A percentile compares a stretch with the other conserved stretches of the same genome.
Conservation (phyloP, 2,113 vertebrate species). For the Toxotes chatareus region DNA sequence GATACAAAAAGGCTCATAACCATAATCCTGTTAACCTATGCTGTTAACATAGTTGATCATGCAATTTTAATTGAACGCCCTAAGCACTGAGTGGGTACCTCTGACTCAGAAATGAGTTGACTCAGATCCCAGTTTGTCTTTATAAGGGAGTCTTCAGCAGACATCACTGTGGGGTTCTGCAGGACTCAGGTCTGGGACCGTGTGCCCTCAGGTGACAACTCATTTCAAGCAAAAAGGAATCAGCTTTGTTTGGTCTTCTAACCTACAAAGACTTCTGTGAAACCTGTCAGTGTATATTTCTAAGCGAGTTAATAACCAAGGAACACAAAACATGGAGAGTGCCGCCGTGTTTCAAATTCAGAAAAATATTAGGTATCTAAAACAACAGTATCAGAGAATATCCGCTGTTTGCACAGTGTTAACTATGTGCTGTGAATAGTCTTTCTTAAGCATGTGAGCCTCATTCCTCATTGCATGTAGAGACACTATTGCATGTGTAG, state of each 20-base stretch:
- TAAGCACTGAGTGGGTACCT: neutral
- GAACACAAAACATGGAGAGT: neutral
- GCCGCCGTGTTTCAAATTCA: neutral
- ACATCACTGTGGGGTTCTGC: no score
- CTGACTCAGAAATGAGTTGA: conserved; percentile 8
- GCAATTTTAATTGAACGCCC: conserved; percentile 45
- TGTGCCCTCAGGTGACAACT: neutral
- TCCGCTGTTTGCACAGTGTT: neutral
- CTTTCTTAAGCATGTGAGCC: conserved; percentile 30
- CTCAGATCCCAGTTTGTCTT: neutral
- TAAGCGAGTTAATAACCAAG: neutral
- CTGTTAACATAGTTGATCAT: conserved; percentile 20
- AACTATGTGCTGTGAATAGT: neutral
- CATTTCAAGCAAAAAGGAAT: neutral
- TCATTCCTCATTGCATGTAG: conserved; percentile 27
- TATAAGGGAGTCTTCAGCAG: conserved; percentile 22
- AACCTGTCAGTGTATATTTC: neutral
- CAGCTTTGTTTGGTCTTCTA: neutral
- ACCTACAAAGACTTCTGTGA: neutral
- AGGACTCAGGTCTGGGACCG: neutral
- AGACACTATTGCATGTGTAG: conserved; percentile 54
- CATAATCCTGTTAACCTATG: conserved; percentile 13
- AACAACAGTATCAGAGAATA: neutral
- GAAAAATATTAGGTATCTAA: neutral
- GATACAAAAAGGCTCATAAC: conserved; percentile 1